Percentiles rank a stretch among this genome's conserved stretches.
Evolutionary conservation across 2,888 invertebrate species (phyloP).

Genomic region (Lasioglossum malachurum): DNA sequence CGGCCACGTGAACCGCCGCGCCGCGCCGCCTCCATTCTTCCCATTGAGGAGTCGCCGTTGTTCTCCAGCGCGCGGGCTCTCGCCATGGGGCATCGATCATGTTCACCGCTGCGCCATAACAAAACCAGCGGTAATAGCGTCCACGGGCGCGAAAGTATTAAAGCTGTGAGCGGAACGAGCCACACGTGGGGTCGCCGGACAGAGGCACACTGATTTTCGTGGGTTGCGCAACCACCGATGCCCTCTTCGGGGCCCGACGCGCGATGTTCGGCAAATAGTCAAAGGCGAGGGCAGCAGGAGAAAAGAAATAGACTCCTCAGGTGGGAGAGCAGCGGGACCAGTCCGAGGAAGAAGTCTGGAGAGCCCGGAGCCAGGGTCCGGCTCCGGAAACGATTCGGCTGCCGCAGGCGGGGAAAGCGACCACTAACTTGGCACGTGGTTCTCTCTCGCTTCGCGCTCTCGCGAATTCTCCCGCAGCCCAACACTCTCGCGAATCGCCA

Average conservation of each 20-base stretch:
- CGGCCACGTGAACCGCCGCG: background rate
- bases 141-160: constrained; percentile 47
- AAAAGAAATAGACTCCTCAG: background rate
- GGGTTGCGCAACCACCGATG: constrained; percentile 52
- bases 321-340: background rate
- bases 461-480: constrained; percentile 10
- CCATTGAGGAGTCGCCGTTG: constrained; percentile 17
- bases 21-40: constrained; percentile 17
- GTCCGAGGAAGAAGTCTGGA: background rate
- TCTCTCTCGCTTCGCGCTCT: constrained; percentile 57
- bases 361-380: constrained; percentile 63
- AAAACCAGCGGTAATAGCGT: constrained; percentile 26
- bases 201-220: constrained; percentile 47
- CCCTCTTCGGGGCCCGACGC: constrained; percentile 9
- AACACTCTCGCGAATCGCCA: constrained; percentile 18
- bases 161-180: constrained; percentile 5
- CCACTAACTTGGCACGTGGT: constrained; percentile 74
- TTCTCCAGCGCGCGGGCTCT: constrained; percentile 9
- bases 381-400: constrained; percentile 78
- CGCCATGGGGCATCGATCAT: constrained; percentile 27
- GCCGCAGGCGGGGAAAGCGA: constrained; percentile 81
- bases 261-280: constrained; percentile 35
- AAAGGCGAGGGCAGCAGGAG: constrained; percentile 19
- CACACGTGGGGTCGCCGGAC: constrained; percentile 17
- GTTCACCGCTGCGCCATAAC: constrained; percentile 12